Base-by-base conservation (phyloP, 1,140 invertebrate genomes). In the Scaptomyza graminum region DNA sequence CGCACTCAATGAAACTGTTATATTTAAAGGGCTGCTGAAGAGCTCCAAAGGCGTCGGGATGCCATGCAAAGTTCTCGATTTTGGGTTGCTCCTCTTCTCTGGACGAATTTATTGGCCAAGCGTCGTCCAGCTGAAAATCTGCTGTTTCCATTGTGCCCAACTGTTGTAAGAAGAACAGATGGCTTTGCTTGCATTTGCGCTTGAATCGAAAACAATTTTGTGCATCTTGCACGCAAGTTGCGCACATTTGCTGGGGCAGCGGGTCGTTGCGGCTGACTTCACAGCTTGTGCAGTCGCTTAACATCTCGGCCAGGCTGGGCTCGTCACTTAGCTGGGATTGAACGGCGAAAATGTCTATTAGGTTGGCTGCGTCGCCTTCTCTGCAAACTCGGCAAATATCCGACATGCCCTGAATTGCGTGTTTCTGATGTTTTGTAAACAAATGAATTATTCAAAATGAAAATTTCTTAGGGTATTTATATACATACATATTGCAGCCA, bases 191-290 rank as follows among this genome's bases (percentile, higher is more conserved):
- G 47, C 62, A 71, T 12, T 65, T 44, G 3, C 62, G 68, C 31
- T 66, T 71, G 18, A 71, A 71, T 5, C 54, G 31, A 12, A 52
- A 71, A 9, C 31, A 64, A 34, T 44, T 41, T n/a, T 65, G 37
- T 0, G 47, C 68, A 2, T 39, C 62, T 4, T 25, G 1, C 1
- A 59, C 47, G 47, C 68, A 71, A 9, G 46, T 13, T 9, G 39
- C n/a, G 54, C 68, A 71, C 47, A 71, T 52, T 44, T 71, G 54
- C 54, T 71, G 68, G 12, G 68, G 68, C 18, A 71, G 15, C 5
- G 62, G 54, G 37, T 71, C 68, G 16, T 66, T 28, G 12, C 49
- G 47, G 15, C 16, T 57, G 5, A 71, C 62, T 16, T 66, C 68
- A 12, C 47, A 71, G 37, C 54, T 49, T 9, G 68, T 64, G 37